These are phyloP conservation scores for Pseudanteris insignis DNA, from an alignment of 2,888 invertebrate genomes.

Conservation along the genomic window DNA sequence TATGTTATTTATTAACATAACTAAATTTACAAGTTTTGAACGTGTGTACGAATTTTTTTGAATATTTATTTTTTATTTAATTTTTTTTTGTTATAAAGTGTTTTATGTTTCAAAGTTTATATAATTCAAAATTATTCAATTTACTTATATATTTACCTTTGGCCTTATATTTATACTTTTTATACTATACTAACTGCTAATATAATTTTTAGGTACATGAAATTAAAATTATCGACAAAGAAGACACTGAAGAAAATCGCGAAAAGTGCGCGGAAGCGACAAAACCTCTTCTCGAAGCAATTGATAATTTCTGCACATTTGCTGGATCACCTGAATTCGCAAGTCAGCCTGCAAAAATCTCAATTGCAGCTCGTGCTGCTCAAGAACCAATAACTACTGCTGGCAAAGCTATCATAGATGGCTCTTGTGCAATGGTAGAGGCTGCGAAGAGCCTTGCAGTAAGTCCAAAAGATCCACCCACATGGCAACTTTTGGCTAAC, in stretches of 20 bases:
- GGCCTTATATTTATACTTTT: no score
- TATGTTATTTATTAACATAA: no score
- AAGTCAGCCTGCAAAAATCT: constrained; percentile 90
- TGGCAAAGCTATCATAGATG: constrained; percentile 81
- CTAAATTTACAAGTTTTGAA: no score
- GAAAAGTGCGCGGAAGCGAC: constrained; percentile 72
- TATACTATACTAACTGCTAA: no score
- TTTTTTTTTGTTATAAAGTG: background rate
- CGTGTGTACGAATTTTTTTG: no score
- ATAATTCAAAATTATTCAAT: no score
- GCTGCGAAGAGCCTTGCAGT: constrained; percentile 90
- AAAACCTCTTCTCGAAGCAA: constrained; percentile 86
- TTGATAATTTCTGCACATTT: constrained; percentile 90
- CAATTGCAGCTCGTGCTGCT: constrained; percentile 80
- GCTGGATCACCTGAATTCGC: constrained; percentile 91
- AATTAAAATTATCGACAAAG: constrained; percentile 88
- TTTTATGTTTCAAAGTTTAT: background rate
- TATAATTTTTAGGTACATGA: constrained; percentile 78
- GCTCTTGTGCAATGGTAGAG: constrained; percentile 89
- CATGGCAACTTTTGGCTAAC: constrained; percentile 93
- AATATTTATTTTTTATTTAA: background rate
- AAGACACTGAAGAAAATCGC: constrained; percentile 82
- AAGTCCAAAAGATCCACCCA: constrained; percentile 88
- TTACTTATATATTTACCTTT: no score
- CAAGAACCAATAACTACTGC: constrained; percentile 90